phyloP scores from a whole-genome alignment of 2,888 invertebrate species.

The Brenthis hecate region DNA sequence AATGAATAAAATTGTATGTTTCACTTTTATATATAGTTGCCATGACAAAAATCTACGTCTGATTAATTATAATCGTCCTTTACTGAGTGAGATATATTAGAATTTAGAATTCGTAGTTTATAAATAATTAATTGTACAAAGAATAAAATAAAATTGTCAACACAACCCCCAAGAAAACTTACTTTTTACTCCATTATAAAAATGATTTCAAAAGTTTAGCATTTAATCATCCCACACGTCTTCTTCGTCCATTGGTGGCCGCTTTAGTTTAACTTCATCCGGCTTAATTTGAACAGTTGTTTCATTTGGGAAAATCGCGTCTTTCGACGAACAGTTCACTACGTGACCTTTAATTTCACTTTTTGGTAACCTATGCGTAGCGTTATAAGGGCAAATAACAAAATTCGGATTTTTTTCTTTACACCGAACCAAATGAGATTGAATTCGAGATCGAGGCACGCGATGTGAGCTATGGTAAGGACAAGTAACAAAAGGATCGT shows the following conservation, averaged over 20 bases:
- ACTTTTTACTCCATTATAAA: too few relatives aligned
- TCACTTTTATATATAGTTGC: too few relatives aligned
- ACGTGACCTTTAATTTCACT: conserved; percentile 57
- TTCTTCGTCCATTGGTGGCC: neutral
- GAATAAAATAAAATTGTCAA: too few relatives aligned
- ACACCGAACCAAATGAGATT: conserved; percentile 82
- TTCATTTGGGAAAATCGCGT: neutral
- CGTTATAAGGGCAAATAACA: conserved; percentile 80
- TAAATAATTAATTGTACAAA: too few relatives aligned
- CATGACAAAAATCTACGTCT: too few relatives aligned
- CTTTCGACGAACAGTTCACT: conserved; percentile 43
- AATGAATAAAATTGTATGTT: too few relatives aligned
- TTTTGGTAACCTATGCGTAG: conserved; percentile 73
- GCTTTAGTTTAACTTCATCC: neutral
- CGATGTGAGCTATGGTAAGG: conserved; percentile 80
- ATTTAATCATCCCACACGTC: conserved; percentile 9
- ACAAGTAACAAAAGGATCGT: conserved; percentile 69
- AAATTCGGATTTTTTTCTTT: conserved; percentile 65
- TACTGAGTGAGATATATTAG: too few relatives aligned
- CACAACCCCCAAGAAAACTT: too few relatives aligned
- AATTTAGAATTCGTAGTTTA: too few relatives aligned
- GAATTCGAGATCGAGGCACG: conserved; percentile 75
- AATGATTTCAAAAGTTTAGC: neutral
- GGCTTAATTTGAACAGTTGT: neutral
- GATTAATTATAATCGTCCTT: too few relatives aligned